Conservation (phyloP, 2,888 invertebrate genomes). For the Xestia sexstrigata region DNA sequence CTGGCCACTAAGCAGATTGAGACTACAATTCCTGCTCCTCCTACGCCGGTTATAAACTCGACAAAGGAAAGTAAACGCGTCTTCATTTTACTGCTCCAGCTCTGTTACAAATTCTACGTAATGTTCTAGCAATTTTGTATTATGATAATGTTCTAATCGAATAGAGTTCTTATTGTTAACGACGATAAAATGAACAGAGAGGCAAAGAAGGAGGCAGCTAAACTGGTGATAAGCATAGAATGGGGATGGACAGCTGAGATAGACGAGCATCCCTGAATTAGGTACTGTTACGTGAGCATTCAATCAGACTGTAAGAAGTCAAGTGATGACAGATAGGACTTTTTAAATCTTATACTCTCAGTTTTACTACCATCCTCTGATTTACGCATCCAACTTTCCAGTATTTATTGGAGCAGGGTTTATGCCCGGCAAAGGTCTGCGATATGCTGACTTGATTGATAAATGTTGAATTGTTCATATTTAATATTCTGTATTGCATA, state of each 20-base stretch:
- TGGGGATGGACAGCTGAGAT: not conserved
- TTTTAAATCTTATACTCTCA: not conserved
- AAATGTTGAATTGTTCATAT: constrained; percentile 13
- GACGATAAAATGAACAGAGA: not conserved
- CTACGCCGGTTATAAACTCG: constrained; percentile 66
- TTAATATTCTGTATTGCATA: not conserved
- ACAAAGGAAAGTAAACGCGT: constrained; percentile 61
- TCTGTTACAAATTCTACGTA: constrained; percentile 25
- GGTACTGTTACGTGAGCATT: no score
- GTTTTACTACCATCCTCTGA: constrained; percentile 4
- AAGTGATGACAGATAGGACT: not conserved
- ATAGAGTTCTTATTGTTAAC: constrained; percentile 17
- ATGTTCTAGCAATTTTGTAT: constrained; percentile 17
- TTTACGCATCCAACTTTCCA: constrained; percentile 6
- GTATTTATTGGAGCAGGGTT: constrained; percentile 16
- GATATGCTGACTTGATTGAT: constrained; percentile 24
- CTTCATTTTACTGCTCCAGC: constrained; percentile 59
- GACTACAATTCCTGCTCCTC: constrained; percentile 54
- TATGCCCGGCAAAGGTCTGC: constrained; percentile 3
- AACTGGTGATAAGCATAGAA: not conserved
- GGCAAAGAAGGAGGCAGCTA: not conserved
- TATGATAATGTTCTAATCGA: constrained; percentile 9
- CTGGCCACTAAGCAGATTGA: constrained; percentile 25
- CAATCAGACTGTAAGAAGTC: not conserved
- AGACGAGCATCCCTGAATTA: not conserved